Conservation (phyloP, 2,888 invertebrate species). For the Xestobium rufovillosum region DNA sequence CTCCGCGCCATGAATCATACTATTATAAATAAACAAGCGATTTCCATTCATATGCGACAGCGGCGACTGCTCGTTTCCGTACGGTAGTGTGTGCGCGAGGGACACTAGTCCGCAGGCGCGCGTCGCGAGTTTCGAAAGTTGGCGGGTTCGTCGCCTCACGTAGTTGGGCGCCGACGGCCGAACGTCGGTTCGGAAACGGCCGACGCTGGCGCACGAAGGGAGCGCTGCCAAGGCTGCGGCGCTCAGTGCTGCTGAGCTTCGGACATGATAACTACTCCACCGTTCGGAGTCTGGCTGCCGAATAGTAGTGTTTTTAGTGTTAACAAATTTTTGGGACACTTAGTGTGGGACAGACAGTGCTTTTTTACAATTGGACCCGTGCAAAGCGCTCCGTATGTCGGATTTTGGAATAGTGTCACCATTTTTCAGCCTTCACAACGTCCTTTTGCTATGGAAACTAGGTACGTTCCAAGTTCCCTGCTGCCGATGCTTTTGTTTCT, state of each 20-base stretch:
- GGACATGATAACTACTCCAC: conserved; percentile 48
- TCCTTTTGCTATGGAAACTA: conserved; percentile 39
- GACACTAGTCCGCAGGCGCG: too few relatives aligned
- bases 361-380: conserved; percentile 36
- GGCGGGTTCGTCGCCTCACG: conserved; percentile 43
- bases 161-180: conserved; percentile 40
- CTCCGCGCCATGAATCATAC: too few relatives aligned
- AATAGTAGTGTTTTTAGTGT: conserved; percentile 20
- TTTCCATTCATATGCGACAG: too few relatives aligned
- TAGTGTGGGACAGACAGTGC: conserved; percentile 39
- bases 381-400: conserved; percentile 40
- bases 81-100: too few relatives aligned
- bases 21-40: too few relatives aligned
- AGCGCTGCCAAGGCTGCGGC: too few relatives aligned
- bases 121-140: conserved; percentile 33
- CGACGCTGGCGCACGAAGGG: too few relatives aligned
- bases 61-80: too few relatives aligned
- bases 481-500: conserved; percentile 9
- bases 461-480: conserved; percentile 27
- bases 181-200: too few relatives aligned
- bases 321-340: conserved; percentile 37
- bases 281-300: conserved; percentile 42
- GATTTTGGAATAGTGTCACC: conserved; percentile 40
- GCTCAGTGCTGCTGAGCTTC: conserved; percentile 43
- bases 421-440: conserved; percentile 34